Base-by-base conservation (phyloP, 2,113 vertebrate species). In the Herpailurus yagouaroundi region DNA sequence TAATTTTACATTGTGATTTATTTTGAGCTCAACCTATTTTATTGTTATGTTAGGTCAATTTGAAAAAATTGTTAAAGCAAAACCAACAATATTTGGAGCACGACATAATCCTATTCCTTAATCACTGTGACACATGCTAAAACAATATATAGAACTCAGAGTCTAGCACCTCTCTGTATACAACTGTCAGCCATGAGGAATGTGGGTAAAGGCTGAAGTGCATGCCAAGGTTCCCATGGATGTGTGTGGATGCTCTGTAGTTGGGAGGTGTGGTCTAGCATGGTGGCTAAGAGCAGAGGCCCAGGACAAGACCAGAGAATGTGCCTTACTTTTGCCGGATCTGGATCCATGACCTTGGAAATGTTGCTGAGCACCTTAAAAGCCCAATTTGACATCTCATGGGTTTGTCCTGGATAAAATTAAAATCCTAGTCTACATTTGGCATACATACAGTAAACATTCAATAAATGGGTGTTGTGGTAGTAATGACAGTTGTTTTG, bases 11-110 rank as follows among this genome's bases (percentile, higher is more conserved):
- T 52, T 18, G 55, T 88, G 91, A 55, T 50, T 96, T 86, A 66
- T 93, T 96, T 95, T 94, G 83, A 77, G 92, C 19, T 92, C 87
- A 95, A 76, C 31, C 38, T 31, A 73, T 83, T 92, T 92, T 83
- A 48, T 90, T 93, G 45, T 14, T 38, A 41, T 66, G 16, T 89
- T 88, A 88, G 77, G 64, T 90, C 48, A 85, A 71, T 77, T 83
- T 89, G 48, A 74, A 50, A 60, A 84, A 21, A 63, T 41, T 88
- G 80, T 80, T 79, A 85, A 60, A 29, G 71, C 27, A 85, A 91
- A 21, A 94, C 60, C 21, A 66, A 95, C 33, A 16, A 25, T 68
- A 31, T 92, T 79, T 97, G 87, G 55, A 63, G 68, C 14, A 66
- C 29, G 33, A 76, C 21, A 33, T 95, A 73, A 92, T n/a, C 41